Conservation (phyloP, 2,888 invertebrate genomes). For the Ichneumoninae sp. region DNA sequence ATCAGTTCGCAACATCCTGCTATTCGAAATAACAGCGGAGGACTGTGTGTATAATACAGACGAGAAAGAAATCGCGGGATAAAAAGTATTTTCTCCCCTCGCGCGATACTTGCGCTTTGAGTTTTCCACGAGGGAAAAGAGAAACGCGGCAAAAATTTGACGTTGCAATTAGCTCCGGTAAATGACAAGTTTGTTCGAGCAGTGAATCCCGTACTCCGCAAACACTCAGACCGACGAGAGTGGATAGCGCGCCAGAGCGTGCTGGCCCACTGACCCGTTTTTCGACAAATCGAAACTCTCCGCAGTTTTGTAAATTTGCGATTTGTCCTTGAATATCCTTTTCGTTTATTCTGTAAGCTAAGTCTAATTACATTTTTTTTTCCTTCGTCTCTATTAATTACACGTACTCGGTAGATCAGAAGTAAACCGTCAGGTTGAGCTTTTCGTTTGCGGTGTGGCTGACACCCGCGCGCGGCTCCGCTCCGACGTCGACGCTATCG, state of each 20-base stretch:
- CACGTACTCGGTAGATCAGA: constrained; percentile 82
- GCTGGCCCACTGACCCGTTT: constrained; percentile 45
- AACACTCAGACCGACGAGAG: not conserved
- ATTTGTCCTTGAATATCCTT: not conserved
- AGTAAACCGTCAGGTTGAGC: constrained; percentile 90
- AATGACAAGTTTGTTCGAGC: constrained; percentile 7
- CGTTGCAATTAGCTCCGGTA: not conserved
- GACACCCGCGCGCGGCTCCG: constrained; percentile 82
- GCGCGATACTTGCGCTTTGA: not conserved
- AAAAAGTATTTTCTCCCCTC: not conserved
- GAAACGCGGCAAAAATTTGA: constrained; percentile 15
- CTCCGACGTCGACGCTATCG: constrained; percentile 85
- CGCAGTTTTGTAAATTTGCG: not conserved
- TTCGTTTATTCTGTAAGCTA: constrained; percentile 41
- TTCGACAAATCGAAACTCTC: constrained; percentile 16
- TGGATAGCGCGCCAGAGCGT: not conserved
- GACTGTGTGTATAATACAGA: not conserved
- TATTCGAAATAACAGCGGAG: not conserved
- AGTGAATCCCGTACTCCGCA: not conserved
- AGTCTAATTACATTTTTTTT: constrained; percentile 18
- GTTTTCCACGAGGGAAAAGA: constrained; percentile 2
- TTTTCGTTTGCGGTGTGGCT: constrained; percentile 85
- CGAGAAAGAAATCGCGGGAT: constrained; percentile 11
- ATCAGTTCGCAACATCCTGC: constrained; percentile 12
- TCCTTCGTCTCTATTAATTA: constrained; percentile 15